A percentile compares a stretch with the other conserved stretches of the same genome.
phyloP scores from a whole-genome alignment of 2,888 invertebrate genomes.

The Drosophila barbarae region DNA sequence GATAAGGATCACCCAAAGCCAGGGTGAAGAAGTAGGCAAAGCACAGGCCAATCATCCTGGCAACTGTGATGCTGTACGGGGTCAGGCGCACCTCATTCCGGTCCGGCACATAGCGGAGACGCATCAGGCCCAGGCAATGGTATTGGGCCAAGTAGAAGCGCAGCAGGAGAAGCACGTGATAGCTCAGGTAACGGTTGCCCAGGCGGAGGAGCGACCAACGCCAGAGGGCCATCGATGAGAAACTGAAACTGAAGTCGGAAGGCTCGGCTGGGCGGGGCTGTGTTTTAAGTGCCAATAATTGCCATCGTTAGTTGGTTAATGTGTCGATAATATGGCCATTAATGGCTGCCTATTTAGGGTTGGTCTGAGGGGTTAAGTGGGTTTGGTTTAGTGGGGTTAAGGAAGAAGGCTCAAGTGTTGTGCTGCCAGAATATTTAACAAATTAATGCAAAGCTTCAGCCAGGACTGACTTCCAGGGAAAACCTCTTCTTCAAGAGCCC shows the following conservation, averaged over 20 bases:
- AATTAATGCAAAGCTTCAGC: background rate
- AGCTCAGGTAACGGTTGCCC: slow-evolving; percentile 50
- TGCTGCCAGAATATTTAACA: background rate
- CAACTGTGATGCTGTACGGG: slow-evolving; percentile 45
- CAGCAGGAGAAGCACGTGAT: slow-evolving; percentile 48
- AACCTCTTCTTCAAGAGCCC: background rate
- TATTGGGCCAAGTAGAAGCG: slow-evolving; percentile 54
- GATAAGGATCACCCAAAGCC: slow-evolving; percentile 33
- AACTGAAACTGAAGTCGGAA: background rate
- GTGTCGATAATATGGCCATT: slow-evolving; percentile 6
- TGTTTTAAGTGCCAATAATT: background rate
- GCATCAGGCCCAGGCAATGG: slow-evolving; percentile 48
- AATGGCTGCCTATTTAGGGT: background rate
- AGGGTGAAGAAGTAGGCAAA: slow-evolving; percentile 36
- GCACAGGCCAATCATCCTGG: slow-evolving; percentile 44
- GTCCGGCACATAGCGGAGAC: slow-evolving; percentile 38
- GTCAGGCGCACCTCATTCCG: slow-evolving; percentile 47
- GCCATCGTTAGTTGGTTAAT: slow-evolving; percentile 15
- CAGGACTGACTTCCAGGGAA: background rate
- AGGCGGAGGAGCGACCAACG: slow-evolving; percentile 42
- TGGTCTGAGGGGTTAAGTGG: background rate
- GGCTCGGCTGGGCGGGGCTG: background rate
- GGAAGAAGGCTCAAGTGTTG: background rate
- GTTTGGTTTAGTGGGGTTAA: no score
- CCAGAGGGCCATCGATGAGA: slow-evolving; percentile 38